Evolutionary conservation across 2,113 vertebrate genomes (phyloP).

Genomic region (Paradoxurus hermaphroditus): DNA sequence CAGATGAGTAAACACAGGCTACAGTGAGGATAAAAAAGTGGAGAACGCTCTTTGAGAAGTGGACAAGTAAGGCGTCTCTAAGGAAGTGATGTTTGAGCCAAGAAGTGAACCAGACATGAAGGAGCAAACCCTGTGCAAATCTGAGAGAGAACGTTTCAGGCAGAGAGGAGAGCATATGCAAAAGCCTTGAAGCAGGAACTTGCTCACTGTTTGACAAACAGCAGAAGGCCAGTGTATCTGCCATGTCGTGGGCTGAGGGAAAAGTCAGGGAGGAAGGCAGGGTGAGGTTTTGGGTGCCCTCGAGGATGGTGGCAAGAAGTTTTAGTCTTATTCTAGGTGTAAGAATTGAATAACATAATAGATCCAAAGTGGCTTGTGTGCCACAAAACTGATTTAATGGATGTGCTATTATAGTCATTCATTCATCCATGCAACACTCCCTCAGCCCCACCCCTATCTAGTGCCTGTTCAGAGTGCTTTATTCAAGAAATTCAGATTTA

Average conservation of each 20-base stretch:
- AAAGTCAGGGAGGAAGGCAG: neutral
- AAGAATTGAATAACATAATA: neutral
- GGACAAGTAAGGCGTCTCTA: neutral
- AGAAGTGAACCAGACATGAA: neutral
- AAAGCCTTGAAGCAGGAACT: neutral
- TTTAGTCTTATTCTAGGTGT: neutral
- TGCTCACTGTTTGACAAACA: neutral
- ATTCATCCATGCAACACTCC: neutral
- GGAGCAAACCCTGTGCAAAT: neutral
- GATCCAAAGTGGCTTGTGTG: neutral
- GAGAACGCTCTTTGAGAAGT: neutral
- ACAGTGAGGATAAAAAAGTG: neutral
- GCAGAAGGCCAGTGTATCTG: neutral
- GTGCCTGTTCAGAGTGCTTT: neutral
- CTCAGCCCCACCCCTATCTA: neutral
- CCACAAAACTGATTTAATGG: neutral
- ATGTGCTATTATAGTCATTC: neutral
- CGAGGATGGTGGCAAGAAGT: neutral
- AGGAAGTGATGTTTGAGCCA: neutral
- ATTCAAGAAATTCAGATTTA: neutral
- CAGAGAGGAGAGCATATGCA: rapidly evolving
- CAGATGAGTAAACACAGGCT: neutral
- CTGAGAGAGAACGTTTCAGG: neutral
- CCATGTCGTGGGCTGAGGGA: neutral
- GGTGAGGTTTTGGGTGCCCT: neutral